phyloP scores from a whole-genome alignment of 2,888 invertebrate genomes.

The Pristionchus mayeri region DNA sequence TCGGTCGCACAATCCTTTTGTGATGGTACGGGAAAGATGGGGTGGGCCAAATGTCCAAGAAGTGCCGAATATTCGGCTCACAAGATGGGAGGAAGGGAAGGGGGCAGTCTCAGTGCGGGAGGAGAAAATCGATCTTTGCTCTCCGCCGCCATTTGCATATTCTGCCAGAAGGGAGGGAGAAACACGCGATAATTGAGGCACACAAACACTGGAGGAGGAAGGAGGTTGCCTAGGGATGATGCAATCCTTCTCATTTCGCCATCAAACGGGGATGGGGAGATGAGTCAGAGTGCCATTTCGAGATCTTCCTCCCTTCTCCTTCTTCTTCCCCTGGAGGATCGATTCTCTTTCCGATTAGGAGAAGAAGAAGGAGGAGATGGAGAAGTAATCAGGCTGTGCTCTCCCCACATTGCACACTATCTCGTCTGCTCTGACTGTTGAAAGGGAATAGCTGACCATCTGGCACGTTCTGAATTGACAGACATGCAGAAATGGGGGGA shows the following conservation, averaged over 20 bases:
- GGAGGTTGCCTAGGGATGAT: background rate
- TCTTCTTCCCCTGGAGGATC: background rate
- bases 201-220: background rate
- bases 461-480: constrained; percentile 15
- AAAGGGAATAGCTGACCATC: constrained; percentile 13
- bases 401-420: background rate
- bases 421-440: background rate
- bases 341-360: constrained; percentile 3
- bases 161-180: background rate
- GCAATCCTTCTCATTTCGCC: background rate
- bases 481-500: constrained; percentile 1
- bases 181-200: constrained; percentile 21
- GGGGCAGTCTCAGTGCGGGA: background rate
- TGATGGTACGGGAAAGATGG: too few species aligned
- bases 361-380: background rate
- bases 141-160: constrained; percentile 28
- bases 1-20: too few species aligned
- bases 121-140: constrained; percentile 22
- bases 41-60: too few species aligned
- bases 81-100: background rate
- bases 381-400: constrained; percentile 4
- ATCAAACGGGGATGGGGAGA: background rate
- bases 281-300: constrained; percentile 21
- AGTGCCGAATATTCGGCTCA: too few species aligned
- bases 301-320: constrained; percentile 1